Conservation (phyloP, 2,113 vertebrate species). For the Myrmecophaga tridactyla region DNA sequence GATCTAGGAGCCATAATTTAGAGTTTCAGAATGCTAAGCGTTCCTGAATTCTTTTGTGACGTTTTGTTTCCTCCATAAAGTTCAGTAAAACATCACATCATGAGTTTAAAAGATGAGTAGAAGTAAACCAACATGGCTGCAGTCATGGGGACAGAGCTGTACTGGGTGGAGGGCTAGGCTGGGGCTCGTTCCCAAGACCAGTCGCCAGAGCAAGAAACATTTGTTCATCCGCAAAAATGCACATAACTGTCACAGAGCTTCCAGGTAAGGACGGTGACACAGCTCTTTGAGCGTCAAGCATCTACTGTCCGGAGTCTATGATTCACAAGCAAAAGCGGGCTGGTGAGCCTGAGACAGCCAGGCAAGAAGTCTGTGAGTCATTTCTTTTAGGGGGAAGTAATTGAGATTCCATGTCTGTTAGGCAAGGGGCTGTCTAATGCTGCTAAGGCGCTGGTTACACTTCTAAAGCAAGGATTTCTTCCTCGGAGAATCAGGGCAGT, state of each 20-base stretch:
- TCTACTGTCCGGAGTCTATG: background rate
- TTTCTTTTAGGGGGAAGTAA: background rate
- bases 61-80: background rate
- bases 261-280: background rate
- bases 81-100: background rate
- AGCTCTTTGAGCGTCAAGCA: background rate
- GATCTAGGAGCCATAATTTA: background rate
- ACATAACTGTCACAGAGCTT: background rate
- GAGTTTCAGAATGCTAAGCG: background rate
- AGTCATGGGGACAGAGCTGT: background rate
- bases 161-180: background rate
- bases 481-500: background rate
- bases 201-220: background rate
- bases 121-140: background rate
- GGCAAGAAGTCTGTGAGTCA: background rate
- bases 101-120: background rate
- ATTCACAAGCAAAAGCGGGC: background rate
- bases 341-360: background rate
- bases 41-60: background rate
- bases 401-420: background rate
- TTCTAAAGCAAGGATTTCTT: background rate
- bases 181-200: background rate
- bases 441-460: accelerated
- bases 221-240: background rate
- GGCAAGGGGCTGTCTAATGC: accelerated